Evolutionary conservation across 2,888 invertebrate species (phyloP).

Genomic region (Nymphalis urticae): DNA sequence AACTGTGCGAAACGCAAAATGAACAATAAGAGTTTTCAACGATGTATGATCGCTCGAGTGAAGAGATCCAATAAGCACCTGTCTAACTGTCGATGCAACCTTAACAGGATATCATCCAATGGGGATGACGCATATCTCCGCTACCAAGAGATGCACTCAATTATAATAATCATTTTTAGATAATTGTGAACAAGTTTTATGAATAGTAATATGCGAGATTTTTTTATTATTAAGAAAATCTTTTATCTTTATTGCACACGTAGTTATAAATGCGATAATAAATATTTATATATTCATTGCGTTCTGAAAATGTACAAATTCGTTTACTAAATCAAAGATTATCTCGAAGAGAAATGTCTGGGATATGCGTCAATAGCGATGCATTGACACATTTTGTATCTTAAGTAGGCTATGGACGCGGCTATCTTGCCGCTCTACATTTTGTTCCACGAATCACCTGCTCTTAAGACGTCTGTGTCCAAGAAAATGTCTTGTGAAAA

Average conservation of each 20-base stretch:
- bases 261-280: neutral
- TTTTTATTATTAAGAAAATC: conserved; percentile 19
- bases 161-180: conserved; percentile 37
- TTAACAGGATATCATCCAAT: conserved; percentile 38
- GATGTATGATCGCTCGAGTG: conserved; percentile 24
- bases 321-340: neutral
- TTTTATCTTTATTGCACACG: neutral
- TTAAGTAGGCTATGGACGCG: conserved; percentile 62
- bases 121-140: conserved; percentile 38
- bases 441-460: conserved; percentile 67
- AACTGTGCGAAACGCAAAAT: conserved; percentile 23
- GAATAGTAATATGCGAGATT: conserved; percentile 30
- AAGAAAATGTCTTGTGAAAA: conserved; percentile 75
- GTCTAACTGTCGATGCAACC: conserved; percentile 40
- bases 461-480: conserved; percentile 60
- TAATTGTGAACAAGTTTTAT: conserved; percentile 26
- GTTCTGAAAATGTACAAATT: neutral
- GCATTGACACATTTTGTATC: conserved; percentile 55
- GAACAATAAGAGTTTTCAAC: conserved; percentile 15
- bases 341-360: conserved; percentile 10
- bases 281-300: neutral
- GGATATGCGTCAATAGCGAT: conserved; percentile 11
- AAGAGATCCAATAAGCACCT: conserved; percentile 38
- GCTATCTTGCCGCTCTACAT: conserved; percentile 63
- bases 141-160: conserved; percentile 37